Evolutionary conservation across 2,888 invertebrate genomes (phyloP).

Genomic region (Amphipoea oculea): DNA sequence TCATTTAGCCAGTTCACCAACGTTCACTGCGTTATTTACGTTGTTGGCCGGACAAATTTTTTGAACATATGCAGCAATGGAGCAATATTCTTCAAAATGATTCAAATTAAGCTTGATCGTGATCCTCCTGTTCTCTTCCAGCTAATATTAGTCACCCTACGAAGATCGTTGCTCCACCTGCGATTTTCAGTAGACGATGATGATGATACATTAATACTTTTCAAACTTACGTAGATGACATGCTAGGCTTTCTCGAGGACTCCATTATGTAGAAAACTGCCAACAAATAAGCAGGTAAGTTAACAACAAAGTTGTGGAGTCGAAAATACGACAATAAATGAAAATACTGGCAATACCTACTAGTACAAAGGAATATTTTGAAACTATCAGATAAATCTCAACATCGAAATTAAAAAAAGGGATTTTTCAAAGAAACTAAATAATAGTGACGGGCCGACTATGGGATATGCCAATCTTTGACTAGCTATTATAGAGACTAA

Average conservation of each 20-base stretch:
- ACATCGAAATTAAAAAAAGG: neutral
- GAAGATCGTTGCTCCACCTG: neutral
- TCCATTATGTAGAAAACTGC: slow-evolving; percentile 53
- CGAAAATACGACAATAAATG: neutral
- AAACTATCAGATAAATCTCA: neutral
- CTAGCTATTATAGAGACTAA: neutral
- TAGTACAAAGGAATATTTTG: neutral
- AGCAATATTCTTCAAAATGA: too few species aligned
- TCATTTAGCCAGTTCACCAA: too few species aligned
- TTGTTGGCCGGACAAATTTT: too few species aligned
- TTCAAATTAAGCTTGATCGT: too few species aligned
- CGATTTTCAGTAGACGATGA: neutral
- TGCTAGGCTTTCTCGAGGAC: slow-evolving; percentile 31
- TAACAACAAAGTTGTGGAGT: neutral
- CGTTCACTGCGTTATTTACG: too few species aligned
- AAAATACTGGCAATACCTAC: neutral
- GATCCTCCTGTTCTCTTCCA: neutral
- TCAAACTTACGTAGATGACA: slow-evolving; percentile 51
- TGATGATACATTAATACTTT: neutral
- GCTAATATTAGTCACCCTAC: neutral
- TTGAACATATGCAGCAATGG: too few species aligned
- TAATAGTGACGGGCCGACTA: neutral
- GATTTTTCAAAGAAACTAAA: too few species aligned
- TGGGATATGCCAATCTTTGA: neutral
- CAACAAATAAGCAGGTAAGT: slow-evolving; percentile 20